Base-by-base conservation (phyloP, 2,113 vertebrate genomes). In the Columba livia region DNA sequence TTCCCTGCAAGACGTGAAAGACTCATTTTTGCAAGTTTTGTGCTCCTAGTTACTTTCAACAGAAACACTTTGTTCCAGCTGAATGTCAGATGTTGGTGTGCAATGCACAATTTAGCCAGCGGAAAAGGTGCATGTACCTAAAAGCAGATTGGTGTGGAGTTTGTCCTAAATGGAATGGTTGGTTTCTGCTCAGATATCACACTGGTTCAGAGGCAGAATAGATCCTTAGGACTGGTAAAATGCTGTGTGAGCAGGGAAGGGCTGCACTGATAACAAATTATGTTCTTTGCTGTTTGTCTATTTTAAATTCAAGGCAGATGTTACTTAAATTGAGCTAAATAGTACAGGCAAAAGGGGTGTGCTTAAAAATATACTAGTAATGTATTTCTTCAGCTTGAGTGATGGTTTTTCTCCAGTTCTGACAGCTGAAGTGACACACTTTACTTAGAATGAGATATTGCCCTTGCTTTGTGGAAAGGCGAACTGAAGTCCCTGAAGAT, bases 51-150 rank as follows among this genome's bases (percentile, higher is more conserved):
- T 60, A 5, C 81, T 86, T 84, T 64, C 16, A 69, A 40, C 62
- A 34, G 48, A 66, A 92, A 72, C 8, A n/a, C 50, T 92, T 79
- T 79, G 31, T 89, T 89, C 56, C 47, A 75, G 66, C 34, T 69
- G 57, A n/a, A 48, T 40, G 44, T 75, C 25, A 5, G 34, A 17
- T 4, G 36, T 61, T 60, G 28, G 7, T 15, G 40, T 32, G 36
- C 25, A 10, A 36, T 12, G 31, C 11, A 31, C 21, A 10, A 6
- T 64, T 73, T 47, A 38, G 16, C 29, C 86, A 28, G 25, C 2
- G 15, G 67, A 34, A 58, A 50, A 7, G 36, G 6, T 26, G 28
- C 8, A 2, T 0, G 0, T 21, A 26, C 20, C 40, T 40, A 15
- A 44, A 48, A 84, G n/a, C 23, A 34, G 32, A 56, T 11, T 5